These are phyloP conservation scores for Champsocephalus esox DNA, from an alignment of 2,797 vertebrate genomes.

Conservation along the genomic window DNA sequence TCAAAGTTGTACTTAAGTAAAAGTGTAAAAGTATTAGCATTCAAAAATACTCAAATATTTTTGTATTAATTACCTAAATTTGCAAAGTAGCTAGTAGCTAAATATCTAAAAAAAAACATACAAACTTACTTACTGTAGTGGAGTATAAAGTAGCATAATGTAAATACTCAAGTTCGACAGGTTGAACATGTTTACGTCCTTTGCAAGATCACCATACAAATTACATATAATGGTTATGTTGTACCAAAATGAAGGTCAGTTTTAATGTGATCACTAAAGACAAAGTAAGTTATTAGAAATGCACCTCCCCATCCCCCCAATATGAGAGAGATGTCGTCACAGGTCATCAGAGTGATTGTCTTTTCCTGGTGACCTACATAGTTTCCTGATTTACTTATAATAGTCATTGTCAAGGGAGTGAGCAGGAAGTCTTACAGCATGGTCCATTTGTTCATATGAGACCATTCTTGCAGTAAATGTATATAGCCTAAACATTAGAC, in stretches of 20 bases:
- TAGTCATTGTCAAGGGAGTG: slow-evolving; percentile 36
- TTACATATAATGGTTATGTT: background rate
- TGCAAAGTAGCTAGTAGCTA: no score
- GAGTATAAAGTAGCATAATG: no score
- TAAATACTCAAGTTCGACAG: background rate
- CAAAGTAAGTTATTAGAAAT: slow-evolving; percentile 35
- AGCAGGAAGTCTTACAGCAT: slow-evolving; percentile 28
- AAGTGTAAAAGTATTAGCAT: no score
- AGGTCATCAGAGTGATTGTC: slow-evolving; percentile 54
- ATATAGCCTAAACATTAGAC: background rate
- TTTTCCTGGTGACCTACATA: slow-evolving; percentile 58
- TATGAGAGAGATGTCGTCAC: slow-evolving; percentile 36
- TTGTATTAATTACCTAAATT: no score
- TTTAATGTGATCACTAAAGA: slow-evolving; percentile 30
- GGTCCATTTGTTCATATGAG: slow-evolving; percentile 19
- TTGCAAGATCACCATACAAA: background rate
- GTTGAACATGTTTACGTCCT: background rate
- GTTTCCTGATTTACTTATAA: slow-evolving; percentile 57
- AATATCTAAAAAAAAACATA: no score
- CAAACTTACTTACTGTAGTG: no score
- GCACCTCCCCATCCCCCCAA: background rate
- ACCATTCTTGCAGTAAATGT: background rate
- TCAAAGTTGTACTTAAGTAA: no score
- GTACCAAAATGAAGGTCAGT: background rate
- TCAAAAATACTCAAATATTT: no score